Base-by-base conservation (phyloP, 2,888 invertebrate genomes). In the Formica aserva region DNA sequence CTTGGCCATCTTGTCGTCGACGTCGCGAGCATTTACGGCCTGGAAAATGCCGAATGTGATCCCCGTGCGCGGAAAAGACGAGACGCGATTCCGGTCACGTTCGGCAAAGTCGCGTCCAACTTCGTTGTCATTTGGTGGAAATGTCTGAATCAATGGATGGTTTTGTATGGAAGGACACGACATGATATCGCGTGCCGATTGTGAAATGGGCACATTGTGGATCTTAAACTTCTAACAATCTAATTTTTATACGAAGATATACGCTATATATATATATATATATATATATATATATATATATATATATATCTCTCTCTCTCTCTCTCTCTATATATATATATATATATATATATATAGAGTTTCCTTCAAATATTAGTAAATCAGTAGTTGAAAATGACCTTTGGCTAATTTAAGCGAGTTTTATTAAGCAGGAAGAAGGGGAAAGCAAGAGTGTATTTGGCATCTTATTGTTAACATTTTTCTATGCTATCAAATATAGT, bases 121-220 rank as follows among this genome's bases (percentile, higher is more conserved):
- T 83, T 85, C 82, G 82, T 88, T 85, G 88, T 87, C 88, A 83
- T 90, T 87, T 86, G 88, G 85, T 82, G 85, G 84, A 90, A 90
- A 90, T 83, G 81, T 85, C 80, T 82, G 87, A 88, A 85, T 86
- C 86, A 90, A 87, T 84, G 85, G 78, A 77, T 63, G 82, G 8
- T 71, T 85, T 52, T 35, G 48, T 82, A 82, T 78, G 60, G 62
- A 87, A 83, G 63, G 72, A 87, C 83, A 63, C 84, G 52, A n/a
- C 52, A 52, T 26, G 63, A 66, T 32, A 35, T 45, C 41, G 38
- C 18, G 48, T 41, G 74, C 62, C 84, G 83, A 75, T 81, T 35
- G 32, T 26, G 9, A 15, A 48, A 38, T 38, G 18, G 8, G 35
- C 13, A 52, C 15, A 8, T 38, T 26, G 5, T 26, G 8, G 6